Conservation (phyloP, 2,888 invertebrate species). For the Plebejus argus region DNA sequence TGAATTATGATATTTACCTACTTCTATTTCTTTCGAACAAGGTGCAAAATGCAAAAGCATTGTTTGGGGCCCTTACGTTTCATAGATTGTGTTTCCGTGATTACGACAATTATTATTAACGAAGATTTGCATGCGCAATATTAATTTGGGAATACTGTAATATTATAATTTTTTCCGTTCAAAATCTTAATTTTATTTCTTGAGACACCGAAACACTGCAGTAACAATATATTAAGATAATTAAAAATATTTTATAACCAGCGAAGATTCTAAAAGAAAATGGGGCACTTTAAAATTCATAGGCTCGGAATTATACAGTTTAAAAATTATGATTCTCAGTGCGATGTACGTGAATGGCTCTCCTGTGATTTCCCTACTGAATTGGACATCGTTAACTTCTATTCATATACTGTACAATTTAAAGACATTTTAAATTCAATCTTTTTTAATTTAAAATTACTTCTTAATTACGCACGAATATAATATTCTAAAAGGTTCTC, state of each 20-base stretch:
- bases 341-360: constrained; percentile 47
- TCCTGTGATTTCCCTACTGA: constrained; percentile 63
- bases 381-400: constrained; percentile 67
- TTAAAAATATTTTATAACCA: neutral
- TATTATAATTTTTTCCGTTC: too few relatives aligned
- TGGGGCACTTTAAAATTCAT: constrained; percentile 20
- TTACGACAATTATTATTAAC: too few relatives aligned
- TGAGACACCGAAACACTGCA: neutral
- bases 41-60: too few relatives aligned
- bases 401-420: constrained; percentile 61
- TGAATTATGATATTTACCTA: too few relatives aligned
- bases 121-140: too few relatives aligned
- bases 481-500: neutral
- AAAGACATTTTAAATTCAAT: constrained; percentile 34
- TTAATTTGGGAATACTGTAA: too few relatives aligned
- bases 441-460: constrained; percentile 41
- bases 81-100: too few relatives aligned
- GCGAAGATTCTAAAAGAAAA: constrained; percentile 11
- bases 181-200: too few relatives aligned
- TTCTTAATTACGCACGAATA: constrained; percentile 41
- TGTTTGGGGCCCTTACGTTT: too few relatives aligned
- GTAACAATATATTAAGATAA: neutral
- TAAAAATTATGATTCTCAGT: constrained; percentile 39
- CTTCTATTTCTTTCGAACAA: too few relatives aligned
- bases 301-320: constrained; percentile 28